Evolutionary conservation across 2,797 vertebrate species (phyloP).

Genomic region (Artibeus jamaicensis): DNA sequence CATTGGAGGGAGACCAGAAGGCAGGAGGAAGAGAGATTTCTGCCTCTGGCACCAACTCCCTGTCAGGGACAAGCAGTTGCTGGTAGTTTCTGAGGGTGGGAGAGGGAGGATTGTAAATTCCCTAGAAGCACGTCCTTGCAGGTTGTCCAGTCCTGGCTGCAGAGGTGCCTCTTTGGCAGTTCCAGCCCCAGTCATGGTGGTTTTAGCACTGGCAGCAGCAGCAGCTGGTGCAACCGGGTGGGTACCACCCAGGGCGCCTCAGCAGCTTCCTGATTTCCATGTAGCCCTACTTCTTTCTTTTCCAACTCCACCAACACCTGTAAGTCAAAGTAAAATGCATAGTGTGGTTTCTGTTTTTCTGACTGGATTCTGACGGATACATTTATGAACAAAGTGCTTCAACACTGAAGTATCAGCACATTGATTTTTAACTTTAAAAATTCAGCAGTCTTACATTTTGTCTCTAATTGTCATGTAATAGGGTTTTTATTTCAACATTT

Average conservation of each 20-base stretch:
- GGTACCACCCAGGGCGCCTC: accelerated
- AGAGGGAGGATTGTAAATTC: not conserved
- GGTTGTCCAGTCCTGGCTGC: not conserved
- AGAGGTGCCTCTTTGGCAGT: not conserved
- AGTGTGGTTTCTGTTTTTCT: not conserved
- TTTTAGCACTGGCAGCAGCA: not conserved
- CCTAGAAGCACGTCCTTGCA: not conserved
- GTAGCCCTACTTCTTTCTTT: not conserved
- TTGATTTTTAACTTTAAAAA: conserved; percentile 23
- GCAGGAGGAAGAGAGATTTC: not conserved
- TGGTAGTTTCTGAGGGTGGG: not conserved
- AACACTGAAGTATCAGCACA: not conserved
- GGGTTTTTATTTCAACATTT: not conserved
- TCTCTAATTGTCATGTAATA: not conserved
- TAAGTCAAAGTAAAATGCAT: not conserved
- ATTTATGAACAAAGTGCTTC: not conserved
- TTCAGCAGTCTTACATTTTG: not conserved
- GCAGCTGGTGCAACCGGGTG: not conserved
- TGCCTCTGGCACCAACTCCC: not conserved
- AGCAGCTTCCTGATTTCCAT: not conserved
- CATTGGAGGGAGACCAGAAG: not conserved
- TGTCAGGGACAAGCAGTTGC: not conserved
- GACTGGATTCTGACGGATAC: not conserved
- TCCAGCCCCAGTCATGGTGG: not conserved
- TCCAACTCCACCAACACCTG: not conserved